Conservation (phyloP, 2,888 invertebrate species). For the Esperia sulphurella region DNA sequence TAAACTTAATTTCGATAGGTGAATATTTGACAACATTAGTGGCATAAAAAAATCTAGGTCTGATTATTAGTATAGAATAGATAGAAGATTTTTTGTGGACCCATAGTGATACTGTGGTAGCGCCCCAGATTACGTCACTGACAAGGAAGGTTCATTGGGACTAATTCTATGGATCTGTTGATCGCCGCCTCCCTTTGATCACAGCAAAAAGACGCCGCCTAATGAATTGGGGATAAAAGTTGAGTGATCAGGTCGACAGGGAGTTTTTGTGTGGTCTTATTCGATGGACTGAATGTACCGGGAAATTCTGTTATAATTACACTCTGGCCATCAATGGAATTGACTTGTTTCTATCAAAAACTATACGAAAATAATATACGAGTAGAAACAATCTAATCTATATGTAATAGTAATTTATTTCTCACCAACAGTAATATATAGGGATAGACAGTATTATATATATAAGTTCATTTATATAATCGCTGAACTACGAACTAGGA, state of each 20-base stretch:
- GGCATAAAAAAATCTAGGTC: too few species aligned
- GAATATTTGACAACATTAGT: too few species aligned
- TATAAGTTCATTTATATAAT: too few species aligned
- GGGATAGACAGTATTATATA: too few species aligned
- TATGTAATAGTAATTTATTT: background rate
- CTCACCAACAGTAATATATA: too few species aligned
- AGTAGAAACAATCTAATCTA: too few species aligned
- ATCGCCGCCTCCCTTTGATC: conserved; percentile 10
- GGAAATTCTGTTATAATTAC: background rate
- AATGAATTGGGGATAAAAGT: conserved; percentile 12
- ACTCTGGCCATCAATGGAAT: background rate
- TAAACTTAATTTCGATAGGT: too few species aligned
- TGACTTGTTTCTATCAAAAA: background rate
- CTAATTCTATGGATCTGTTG: conserved; percentile 7
- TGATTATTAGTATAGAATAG: too few species aligned
- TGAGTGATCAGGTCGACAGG: background rate
- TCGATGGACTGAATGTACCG: background rate
- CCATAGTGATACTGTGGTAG: background rate
- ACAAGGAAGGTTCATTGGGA: background rate
- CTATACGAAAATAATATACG: background rate
- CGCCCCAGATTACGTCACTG: background rate
- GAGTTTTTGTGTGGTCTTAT: background rate
- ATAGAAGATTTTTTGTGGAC: background rate
- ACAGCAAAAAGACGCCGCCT: conserved; percentile 10
- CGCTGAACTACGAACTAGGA: too few species aligned